Base-by-base conservation (phyloP, 2,797 vertebrate genomes). In the Sebastes cheni region DNA sequence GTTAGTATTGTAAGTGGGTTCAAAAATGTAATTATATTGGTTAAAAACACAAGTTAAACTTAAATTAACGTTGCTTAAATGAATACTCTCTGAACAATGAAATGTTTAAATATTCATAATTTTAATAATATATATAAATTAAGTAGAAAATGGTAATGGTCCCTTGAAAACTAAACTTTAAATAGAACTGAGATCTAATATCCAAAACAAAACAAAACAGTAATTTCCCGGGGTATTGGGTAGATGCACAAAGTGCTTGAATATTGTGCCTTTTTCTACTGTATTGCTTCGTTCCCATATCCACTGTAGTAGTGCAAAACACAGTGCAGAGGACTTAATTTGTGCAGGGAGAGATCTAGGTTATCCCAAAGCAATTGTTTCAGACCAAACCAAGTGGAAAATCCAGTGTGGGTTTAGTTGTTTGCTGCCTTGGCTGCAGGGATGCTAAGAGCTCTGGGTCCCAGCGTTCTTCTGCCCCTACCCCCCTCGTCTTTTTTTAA, bases 331-430 rank as follows among this genome's bases (percentile, higher is more conserved):
- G 79, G 88, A 88, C 81, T 91, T 91, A 66, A 90, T 90, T 85
- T 91, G 91, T 84, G 83, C 77, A 60, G 72, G 34, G 72, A 77
- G 87, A 87, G 82, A 94, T 93, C 86, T 87, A 92, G 91, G 91
- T 93, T 94, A 92, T 94, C 91, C 92, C 89, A 92, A 90, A 93
- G 93, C 92, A 93, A 94, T 95, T 94, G 94, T 95, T 94, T 93
- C 79, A 80, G 85, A 89, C 84, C 86, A 78, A 90, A 93, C 92
- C 91, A 89, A 94, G 92, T 91, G 91, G 90, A 93, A 94, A 94
- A 93, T 94, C 91, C 91, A 80, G 77, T 72, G 77, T 89, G 93
- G 87, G 85, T 86, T 92, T 91, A 91, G 87, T 80, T 92, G 87
- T 88, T 90, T 91, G 82, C 85, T 91, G 89, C 90, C 72, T 88